A percentile compares a stretch with the other conserved stretches of the same genome.
Conservation (phyloP, 2,797 vertebrate species). For the Nyctalus aviator region DNA sequence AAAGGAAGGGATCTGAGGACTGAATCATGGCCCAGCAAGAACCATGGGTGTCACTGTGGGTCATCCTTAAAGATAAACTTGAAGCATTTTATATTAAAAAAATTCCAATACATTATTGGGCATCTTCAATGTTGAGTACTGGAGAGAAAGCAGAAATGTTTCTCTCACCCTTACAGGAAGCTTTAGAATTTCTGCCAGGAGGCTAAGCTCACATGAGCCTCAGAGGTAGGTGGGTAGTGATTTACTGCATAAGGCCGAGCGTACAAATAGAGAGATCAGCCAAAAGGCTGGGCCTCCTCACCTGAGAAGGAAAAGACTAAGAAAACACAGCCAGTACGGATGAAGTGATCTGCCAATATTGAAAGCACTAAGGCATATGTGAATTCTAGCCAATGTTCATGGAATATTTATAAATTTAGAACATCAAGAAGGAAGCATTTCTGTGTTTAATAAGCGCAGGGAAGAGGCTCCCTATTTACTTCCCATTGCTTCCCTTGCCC, state of each 20-base stretch:
- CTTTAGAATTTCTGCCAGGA: not conserved
- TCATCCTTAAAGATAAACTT: not conserved
- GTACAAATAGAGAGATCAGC: not conserved
- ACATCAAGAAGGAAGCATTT: not conserved
- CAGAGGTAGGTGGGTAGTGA: not conserved
- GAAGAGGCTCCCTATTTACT: not conserved
- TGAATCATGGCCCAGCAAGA: slow-evolving; percentile 38
- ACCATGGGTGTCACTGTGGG: not conserved
- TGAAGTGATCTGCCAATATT: not conserved
- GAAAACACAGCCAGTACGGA: not conserved
- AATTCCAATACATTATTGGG: not conserved
- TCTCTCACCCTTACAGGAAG: not conserved
- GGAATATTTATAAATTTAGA: not conserved
- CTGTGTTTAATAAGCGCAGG: not conserved
- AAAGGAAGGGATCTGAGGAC: slow-evolving; percentile 22
- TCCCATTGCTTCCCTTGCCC: rapidly evolving
- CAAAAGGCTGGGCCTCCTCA: not conserved
- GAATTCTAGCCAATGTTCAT: not conserved
- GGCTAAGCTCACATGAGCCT: not conserved
- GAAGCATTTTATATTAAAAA: slow-evolving; percentile 4
- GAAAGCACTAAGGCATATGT: not conserved
- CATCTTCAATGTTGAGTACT: not conserved
- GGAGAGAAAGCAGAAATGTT: not conserved
- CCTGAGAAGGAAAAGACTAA: not conserved
- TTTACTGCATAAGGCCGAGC: not conserved